Percentiles rank a stretch among this genome's conserved stretches.
Conservation (phyloP, 2,888 invertebrate genomes). For the Caenorhabditis sp. region DNA sequence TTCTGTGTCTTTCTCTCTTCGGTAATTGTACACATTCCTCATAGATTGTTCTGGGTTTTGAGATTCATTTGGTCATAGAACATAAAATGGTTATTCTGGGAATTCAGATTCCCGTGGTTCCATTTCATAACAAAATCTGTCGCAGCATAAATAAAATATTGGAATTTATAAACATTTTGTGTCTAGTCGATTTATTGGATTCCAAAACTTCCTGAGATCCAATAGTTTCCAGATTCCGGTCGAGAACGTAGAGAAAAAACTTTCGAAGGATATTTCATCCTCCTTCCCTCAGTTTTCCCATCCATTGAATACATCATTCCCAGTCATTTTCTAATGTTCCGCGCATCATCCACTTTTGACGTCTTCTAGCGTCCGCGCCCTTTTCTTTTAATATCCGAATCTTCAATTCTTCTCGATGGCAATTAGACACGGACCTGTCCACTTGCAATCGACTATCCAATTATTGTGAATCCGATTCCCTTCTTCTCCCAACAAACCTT, state of each 20-base stretch:
- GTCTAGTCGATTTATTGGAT: neutral
- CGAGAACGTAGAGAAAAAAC: no score
- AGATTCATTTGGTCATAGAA: no score
- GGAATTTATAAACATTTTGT: neutral
- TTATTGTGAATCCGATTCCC: conserved; percentile 57
- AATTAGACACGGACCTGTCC: conserved; percentile 65
- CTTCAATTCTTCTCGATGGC: conserved; percentile 46
- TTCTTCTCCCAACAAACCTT: conserved; percentile 27
- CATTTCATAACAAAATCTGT: neutral
- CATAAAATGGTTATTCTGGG: neutral
- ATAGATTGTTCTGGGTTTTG: no score
- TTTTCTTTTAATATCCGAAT: conserved; percentile 57
- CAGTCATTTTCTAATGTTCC: conserved; percentile 54
- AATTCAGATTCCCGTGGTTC: neutral
- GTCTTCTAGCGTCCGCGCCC: conserved; percentile 46
- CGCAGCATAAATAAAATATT: neutral
- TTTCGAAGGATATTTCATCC: neutral
- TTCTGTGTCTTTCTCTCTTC: neutral
- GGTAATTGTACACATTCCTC: neutral
- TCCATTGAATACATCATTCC: conserved; percentile 30
- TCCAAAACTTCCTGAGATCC: neutral
- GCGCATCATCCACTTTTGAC: conserved; percentile 34
- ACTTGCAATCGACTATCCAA: conserved; percentile 53
- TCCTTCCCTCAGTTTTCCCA: neutral
- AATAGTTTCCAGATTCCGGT: neutral